phyloP scores from a whole-genome alignment of 2,113 vertebrate species.

The Heteronetta atricapilla region DNA sequence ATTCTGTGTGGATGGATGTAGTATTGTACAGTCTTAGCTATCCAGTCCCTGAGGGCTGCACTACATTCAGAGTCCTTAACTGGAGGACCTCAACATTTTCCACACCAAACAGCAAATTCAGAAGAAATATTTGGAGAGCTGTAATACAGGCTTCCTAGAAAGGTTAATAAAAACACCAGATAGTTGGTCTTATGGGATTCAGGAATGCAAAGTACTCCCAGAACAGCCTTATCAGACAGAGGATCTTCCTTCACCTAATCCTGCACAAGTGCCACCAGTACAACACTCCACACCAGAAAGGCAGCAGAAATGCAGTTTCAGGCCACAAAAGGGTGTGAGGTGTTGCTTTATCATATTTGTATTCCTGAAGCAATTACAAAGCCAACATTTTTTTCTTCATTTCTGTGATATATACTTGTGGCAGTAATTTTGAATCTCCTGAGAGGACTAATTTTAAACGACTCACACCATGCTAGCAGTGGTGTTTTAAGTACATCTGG shows the following conservation, averaged over 20 bases:
- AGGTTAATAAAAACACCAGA: background rate
- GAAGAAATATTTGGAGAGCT: background rate
- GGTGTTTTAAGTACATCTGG: background rate
- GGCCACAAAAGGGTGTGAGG: fast-evolving
- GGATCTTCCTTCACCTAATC: background rate
- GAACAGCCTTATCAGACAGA: background rate
- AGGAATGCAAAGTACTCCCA: background rate
- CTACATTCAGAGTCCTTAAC: background rate
- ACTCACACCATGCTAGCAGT: background rate
- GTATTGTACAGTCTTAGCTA: background rate
- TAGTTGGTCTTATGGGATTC: background rate
- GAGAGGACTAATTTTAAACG: background rate
- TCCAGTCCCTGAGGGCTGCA: background rate
- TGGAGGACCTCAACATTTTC: background rate
- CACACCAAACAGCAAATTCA: background rate
- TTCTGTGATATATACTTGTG: background rate
- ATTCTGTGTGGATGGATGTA: background rate
- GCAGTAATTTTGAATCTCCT: background rate
- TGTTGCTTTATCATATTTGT: background rate
- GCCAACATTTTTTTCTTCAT: background rate
- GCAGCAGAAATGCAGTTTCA: background rate
- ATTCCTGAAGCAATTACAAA: background rate
- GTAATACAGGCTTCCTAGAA: background rate
- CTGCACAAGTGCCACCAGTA: background rate
- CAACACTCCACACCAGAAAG: background rate